phyloP scores from a whole-genome alignment of 1,140 invertebrate species.

The Thalassaphorura encarpata region DNA sequence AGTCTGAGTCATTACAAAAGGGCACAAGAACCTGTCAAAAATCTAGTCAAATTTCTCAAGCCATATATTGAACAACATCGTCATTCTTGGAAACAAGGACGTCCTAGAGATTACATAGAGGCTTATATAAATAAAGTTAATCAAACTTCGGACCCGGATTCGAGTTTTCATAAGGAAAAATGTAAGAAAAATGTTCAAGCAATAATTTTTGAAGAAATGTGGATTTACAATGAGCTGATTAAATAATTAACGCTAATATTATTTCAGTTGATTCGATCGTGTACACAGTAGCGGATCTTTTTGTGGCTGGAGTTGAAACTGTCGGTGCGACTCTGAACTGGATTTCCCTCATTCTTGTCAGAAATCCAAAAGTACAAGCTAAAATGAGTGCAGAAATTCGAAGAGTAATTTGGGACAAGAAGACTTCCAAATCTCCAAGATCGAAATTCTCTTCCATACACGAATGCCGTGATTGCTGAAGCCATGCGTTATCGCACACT shows the following conservation, averaged over 20 bases:
- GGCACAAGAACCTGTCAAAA: background rate
- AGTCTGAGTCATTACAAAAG: background rate
- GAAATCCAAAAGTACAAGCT: slow-evolving; percentile 35
- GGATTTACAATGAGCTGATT: no score
- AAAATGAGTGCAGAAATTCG: slow-evolving; percentile 36
- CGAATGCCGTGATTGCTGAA: slow-evolving; percentile 24
- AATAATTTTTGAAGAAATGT: no score
- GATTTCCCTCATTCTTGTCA: background rate
- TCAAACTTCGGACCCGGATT: slow-evolving; percentile 6
- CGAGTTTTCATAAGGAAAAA: background rate
- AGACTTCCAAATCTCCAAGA: slow-evolving; percentile 19
- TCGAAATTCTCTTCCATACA: background rate
- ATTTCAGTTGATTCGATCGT: no score
- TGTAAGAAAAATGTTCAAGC: no score
- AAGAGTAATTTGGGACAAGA: slow-evolving; percentile 32
- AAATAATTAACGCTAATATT: no score
- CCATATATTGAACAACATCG: background rate
- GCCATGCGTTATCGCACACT: slow-evolving; percentile 11
- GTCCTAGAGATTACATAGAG: slow-evolving; percentile 9
- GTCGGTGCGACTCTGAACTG: background rate
- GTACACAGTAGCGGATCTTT: background rate
- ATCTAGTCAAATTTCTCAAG: background rate
- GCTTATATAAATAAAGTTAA: slow-evolving; percentile 14
- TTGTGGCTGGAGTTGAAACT: slow-evolving; percentile 49
- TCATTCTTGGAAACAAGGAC: slow-evolving; percentile 1